These are phyloP conservation scores for Hassar affinis DNA, from an alignment of 2,113 vertebrate genomes.

Conservation along the genomic window DNA sequence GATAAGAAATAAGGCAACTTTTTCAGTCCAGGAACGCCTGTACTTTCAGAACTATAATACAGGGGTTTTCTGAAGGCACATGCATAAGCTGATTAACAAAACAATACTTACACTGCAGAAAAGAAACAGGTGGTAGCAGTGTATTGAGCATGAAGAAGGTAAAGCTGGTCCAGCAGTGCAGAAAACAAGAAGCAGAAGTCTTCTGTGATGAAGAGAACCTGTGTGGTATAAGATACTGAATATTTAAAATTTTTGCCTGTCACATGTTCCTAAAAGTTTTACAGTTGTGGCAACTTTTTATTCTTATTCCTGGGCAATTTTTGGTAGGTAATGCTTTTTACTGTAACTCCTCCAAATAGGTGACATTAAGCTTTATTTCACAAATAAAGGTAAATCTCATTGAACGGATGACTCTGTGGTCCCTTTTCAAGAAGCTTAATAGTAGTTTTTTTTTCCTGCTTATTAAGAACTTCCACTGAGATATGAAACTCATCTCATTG, in stretches of 20 bases:
- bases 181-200: not conserved
- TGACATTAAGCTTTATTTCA: constrained; percentile 34
- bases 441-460: constrained; percentile 26
- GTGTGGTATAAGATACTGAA: not conserved
- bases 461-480: constrained; percentile 22
- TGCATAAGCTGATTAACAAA: not conserved
- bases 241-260: not conserved
- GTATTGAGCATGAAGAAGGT: not conserved
- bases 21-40: not conserved
- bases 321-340: not conserved
- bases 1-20: not conserved
- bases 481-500: not conserved
- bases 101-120: not conserved
- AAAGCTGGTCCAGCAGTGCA: not conserved
- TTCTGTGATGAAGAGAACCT: not conserved
- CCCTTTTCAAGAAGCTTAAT: constrained; percentile 19
- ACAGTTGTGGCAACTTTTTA: constrained; percentile 13
- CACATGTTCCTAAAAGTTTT: constrained; percentile 5
- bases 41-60: not conserved
- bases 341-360: constrained; percentile 24
- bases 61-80: not conserved
- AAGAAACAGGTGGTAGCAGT: not conserved
- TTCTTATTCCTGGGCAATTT: constrained; percentile 24
- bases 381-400: constrained; percentile 36
- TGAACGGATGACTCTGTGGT: constrained; percentile 18